phyloP scores from a whole-genome alignment of 2,113 vertebrate genomes.

The Grantiella picta region DNA sequence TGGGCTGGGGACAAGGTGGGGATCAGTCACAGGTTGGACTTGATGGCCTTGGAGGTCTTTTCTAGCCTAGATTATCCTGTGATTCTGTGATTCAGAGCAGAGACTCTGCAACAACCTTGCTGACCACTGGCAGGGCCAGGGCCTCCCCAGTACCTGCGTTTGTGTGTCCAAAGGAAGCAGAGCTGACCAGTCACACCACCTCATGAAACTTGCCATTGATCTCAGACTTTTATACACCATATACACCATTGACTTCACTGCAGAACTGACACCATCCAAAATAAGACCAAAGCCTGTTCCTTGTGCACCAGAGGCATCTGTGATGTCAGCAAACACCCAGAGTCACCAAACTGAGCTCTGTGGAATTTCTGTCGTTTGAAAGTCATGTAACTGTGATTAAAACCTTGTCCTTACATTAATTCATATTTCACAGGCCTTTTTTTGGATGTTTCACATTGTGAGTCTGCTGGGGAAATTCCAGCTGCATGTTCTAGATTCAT shows the following conservation, averaged over 20 bases:
- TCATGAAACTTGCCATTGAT: background rate
- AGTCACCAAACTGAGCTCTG: background rate
- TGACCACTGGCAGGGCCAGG: background rate
- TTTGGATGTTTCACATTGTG: background rate
- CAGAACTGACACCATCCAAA: background rate
- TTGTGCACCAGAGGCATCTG: background rate
- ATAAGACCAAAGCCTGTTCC: background rate
- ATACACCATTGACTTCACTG: background rate
- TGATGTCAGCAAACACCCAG: background rate
- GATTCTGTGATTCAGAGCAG: background rate
- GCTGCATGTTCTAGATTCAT: background rate
- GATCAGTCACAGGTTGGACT: fast-evolving
- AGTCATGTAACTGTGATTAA: background rate
- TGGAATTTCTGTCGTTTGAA: background rate
- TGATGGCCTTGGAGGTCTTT: fast-evolving
- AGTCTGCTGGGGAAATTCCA: constrained; percentile 1
- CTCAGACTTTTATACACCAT: background rate
- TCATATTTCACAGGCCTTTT: background rate
- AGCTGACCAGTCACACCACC: background rate
- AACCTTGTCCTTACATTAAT: background rate
- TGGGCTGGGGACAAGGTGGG: background rate
- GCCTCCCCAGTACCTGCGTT: fast-evolving
- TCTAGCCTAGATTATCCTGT: background rate
- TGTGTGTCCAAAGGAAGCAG: background rate
- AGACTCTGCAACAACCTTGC: background rate